Conservation (phyloP, 2,113 vertebrate genomes). For the Dunckerocampus dactyliophorus region DNA sequence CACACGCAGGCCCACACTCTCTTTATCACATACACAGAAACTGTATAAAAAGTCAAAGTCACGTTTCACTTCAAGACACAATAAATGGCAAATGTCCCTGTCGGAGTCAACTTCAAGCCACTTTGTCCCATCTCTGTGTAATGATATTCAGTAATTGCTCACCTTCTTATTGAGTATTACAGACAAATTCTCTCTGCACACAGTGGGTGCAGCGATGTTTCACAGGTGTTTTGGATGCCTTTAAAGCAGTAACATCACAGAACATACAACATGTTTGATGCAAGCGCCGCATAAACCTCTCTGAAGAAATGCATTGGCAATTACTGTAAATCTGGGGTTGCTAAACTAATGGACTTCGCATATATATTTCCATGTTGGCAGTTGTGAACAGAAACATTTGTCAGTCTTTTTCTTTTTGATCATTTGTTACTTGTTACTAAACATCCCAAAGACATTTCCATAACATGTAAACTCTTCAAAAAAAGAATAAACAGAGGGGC, state of each 20-base stretch:
- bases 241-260: not conserved
- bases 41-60: slow-evolving; percentile 12
- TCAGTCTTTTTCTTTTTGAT: not conserved
- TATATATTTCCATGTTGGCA: not conserved
- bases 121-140: slow-evolving; percentile 15
- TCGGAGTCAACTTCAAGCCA: slow-evolving; percentile 25
- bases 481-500: not conserved
- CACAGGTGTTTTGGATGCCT: not conserved
- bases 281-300: not conserved
- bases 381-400: not conserved
- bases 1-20: slow-evolving; percentile 9
- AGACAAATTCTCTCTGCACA: not conserved
- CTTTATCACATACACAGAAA: slow-evolving; percentile 7
- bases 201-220: not conserved
- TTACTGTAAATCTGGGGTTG: not conserved
- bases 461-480: not conserved
- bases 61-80: slow-evolving; percentile 21
- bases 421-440: too few species aligned
- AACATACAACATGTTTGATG: not conserved
- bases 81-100: slow-evolving; percentile 41
- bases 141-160: slow-evolving; percentile 21
- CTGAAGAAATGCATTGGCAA: too few species aligned
- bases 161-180: not conserved
- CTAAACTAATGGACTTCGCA: not conserved
- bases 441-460: not conserved